These are phyloP conservation scores for Drosophila varians DNA, from an alignment of 1,140 invertebrate species.

Conservation along the genomic window DNA sequence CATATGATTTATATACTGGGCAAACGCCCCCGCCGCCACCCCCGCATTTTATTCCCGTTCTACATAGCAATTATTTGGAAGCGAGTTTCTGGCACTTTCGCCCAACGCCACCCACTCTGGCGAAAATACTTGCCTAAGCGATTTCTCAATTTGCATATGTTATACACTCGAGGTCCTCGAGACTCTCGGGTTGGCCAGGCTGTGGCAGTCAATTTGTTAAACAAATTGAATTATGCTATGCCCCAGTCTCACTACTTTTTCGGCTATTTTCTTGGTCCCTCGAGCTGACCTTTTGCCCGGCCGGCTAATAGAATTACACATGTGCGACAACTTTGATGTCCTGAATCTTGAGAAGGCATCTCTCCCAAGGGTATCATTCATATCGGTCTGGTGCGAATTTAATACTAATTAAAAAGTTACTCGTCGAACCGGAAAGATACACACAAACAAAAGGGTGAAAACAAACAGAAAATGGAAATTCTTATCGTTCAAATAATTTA, in stretches of 20 bases:
- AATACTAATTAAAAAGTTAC: slow-evolving; percentile 27
- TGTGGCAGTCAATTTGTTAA: slow-evolving; percentile 77
- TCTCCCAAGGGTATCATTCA: slow-evolving; percentile 2
- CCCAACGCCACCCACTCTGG: slow-evolving; percentile 21
- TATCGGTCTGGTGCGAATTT: slow-evolving; percentile 9
- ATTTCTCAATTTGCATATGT: slow-evolving; percentile 79
- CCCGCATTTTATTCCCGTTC: slow-evolving; percentile 23
- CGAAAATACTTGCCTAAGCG: slow-evolving; percentile 54
- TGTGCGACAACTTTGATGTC: slow-evolving; percentile 53
- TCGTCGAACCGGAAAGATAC: slow-evolving; percentile 9
- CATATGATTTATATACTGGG: slow-evolving; percentile 42
- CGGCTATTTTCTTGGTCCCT: slow-evolving; percentile 23
- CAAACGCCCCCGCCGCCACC: neutral
- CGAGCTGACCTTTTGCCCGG: slow-evolving; percentile 42
- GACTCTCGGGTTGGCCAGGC: slow-evolving; percentile 47
- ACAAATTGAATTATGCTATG: slow-evolving; percentile 77
- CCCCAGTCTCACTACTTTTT: slow-evolving; percentile 22
- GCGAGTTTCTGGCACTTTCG: slow-evolving; percentile 43
- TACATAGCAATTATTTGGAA: slow-evolving; percentile 62
- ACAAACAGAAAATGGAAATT: slow-evolving; percentile 24
- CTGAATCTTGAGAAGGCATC: slow-evolving; percentile 11
- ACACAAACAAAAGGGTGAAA: slow-evolving; percentile 3
- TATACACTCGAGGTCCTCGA: slow-evolving; percentile 11
- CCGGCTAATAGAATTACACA: slow-evolving; percentile 57
- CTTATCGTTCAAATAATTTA: slow-evolving; percentile 42